Conservation (phyloP, 2,888 invertebrate genomes). For the Xestia rhomboidea region DNA sequence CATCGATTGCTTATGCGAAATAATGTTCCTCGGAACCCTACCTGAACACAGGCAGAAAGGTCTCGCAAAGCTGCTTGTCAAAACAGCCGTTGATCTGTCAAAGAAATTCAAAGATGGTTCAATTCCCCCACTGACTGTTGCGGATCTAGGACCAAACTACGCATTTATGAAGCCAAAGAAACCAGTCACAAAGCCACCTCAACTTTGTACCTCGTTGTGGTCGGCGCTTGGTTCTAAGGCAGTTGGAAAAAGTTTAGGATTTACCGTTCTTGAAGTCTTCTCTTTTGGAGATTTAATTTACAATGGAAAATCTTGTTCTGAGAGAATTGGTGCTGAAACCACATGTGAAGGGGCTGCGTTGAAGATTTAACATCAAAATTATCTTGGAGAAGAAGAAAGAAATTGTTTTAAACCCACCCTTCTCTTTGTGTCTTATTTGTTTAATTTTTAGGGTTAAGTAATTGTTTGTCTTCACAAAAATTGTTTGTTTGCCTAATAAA, state of each 20-base stretch:
- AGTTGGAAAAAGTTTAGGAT: slow-evolving; percentile 39
- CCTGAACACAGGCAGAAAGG: slow-evolving; percentile 87
- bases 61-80: slow-evolving; percentile 89
- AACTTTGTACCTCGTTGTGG: slow-evolving; percentile 43
- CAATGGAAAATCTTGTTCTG: too few relatives aligned
- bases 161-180: slow-evolving; percentile 56
- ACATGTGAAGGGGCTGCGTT: too few relatives aligned
- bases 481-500: neutral
- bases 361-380: too few relatives aligned
- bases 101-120: slow-evolving; percentile 83
- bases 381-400: neutral
- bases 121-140: slow-evolving; percentile 74
- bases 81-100: slow-evolving; percentile 90
- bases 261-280: neutral
- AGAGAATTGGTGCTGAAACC: too few relatives aligned
- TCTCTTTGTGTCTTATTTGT: neutral
- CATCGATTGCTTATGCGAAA: slow-evolving; percentile 91
- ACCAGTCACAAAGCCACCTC: slow-evolving; percentile 26
- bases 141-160: slow-evolving; percentile 84
- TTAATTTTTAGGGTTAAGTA: neutral
- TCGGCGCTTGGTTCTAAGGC: slow-evolving; percentile 46
- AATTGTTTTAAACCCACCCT: neutral
- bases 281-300: too few relatives aligned
- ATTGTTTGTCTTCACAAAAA: neutral
- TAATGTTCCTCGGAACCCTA: slow-evolving; percentile 92